Conservation (phyloP, 2,888 invertebrate genomes). For the Iselma pallidipennis region DNA sequence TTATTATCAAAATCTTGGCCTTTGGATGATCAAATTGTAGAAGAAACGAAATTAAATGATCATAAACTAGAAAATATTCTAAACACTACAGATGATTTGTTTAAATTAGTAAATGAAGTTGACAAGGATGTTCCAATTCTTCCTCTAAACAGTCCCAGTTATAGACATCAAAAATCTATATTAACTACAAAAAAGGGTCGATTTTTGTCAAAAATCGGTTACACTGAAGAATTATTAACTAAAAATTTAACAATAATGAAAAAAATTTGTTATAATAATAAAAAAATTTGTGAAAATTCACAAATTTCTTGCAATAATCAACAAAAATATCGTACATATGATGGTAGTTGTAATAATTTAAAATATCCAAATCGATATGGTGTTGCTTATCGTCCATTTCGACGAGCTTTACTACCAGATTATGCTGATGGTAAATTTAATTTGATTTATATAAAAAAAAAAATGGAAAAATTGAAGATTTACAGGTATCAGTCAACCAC, state of each 20-base stretch:
- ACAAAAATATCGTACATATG: conserved; percentile 65
- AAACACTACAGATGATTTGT: conserved; percentile 59
- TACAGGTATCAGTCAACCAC: conserved; percentile 67
- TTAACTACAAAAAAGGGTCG: conserved; percentile 66
- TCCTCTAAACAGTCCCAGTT: conserved; percentile 64
- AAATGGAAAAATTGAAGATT: conserved; percentile 12
- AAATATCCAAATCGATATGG: conserved; percentile 69
- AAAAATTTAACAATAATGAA: conserved; percentile 42
- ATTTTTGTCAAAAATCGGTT: conserved; percentile 67
- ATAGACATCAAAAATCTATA: conserved; percentile 71
- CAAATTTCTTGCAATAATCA: conserved; percentile 35
- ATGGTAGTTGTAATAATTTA: conserved; percentile 80
- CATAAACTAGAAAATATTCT: conserved; percentile 25
- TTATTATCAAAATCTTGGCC: conserved; percentile 35
- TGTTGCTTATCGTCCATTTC: conserved; percentile 72
- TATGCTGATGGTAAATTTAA: conserved; percentile 73
- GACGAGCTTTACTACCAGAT: conserved; percentile 71
- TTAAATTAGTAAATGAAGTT: conserved; percentile 60
- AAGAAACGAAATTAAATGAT: conserved; percentile 12
- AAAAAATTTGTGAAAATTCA: conserved; percentile 32
- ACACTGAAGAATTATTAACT: conserved; percentile 71
- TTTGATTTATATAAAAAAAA: not conserved
- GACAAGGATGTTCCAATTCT: conserved; percentile 61
- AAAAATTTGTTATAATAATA: conserved; percentile 11
- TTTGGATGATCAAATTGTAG: conserved; percentile 26